These are phyloP conservation scores for Conchocele bisecta DNA, from an alignment of 2,888 invertebrate genomes.

Conservation along the genomic window DNA sequence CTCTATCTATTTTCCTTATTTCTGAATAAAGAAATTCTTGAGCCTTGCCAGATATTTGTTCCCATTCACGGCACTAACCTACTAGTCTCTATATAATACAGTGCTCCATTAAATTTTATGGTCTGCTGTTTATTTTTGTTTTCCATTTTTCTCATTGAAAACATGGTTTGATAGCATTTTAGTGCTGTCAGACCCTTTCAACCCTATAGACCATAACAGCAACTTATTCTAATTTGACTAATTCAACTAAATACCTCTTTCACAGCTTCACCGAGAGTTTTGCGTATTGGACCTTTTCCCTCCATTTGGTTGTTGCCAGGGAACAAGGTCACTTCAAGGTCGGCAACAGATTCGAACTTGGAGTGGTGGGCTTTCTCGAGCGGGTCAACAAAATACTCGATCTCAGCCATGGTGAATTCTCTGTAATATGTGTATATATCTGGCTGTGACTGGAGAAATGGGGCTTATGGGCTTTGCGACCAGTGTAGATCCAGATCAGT, in stretches of 20 bases:
- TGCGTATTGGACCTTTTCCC: conserved; percentile 91
- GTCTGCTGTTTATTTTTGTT: no score
- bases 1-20: no score
- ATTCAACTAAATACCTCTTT: conserved; percentile 83
- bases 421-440: conserved; percentile 83
- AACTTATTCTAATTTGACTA: not conserved
- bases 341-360: conserved; percentile 91
- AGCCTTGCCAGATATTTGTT: no score
- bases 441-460: no score
- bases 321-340: conserved; percentile 91
- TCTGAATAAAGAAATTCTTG: no score
- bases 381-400: conserved; percentile 99
- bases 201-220: not conserved
- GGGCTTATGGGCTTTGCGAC: no score
- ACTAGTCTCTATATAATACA: no score
- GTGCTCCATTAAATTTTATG: no score
- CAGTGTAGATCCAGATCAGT: no score
- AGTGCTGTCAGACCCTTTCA: not conserved
- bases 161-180: no score
- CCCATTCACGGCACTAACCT: no score
- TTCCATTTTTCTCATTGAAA: no score
- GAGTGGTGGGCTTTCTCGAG: conserved; percentile 90
- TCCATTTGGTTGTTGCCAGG: conserved; percentile 99
- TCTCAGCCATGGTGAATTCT: conserved; percentile 99
- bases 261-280: conserved; percentile 95